phyloP scores from a whole-genome alignment of 2,797 vertebrate genomes.

The Bradypodion ventrale region DNA sequence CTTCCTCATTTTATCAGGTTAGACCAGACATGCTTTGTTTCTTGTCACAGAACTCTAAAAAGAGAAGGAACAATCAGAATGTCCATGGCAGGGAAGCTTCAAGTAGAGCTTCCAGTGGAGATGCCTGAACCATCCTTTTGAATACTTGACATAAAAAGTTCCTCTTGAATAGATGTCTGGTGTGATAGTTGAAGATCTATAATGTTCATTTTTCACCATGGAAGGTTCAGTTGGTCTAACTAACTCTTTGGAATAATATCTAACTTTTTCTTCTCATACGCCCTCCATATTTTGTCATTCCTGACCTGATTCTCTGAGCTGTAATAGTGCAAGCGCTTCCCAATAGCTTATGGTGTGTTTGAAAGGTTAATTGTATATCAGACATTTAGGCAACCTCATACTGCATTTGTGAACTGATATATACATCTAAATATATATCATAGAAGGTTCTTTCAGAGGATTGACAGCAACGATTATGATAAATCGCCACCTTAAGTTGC shows the following conservation, averaged over 20 bases:
- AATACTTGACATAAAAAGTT: slow-evolving; percentile 4
- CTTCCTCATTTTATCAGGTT: not conserved
- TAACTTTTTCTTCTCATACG: not conserved
- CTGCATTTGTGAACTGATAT: not conserved
- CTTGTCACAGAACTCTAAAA: slow-evolving; percentile 13
- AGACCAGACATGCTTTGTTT: slow-evolving; percentile 3
- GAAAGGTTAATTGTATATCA: not conserved
- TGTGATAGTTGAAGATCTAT: not conserved
- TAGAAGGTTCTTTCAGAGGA: not conserved
- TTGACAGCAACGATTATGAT: not conserved
- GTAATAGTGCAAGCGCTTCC: not conserved
- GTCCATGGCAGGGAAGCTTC: not conserved
- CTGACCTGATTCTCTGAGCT: too few species aligned
- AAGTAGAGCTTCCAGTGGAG: not conserved
- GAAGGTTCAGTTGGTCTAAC: not conserved
- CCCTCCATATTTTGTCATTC: too few species aligned
- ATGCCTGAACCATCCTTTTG: not conserved
- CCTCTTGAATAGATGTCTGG: not conserved
- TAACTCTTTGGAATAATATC: fast-evolving
- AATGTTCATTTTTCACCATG: not conserved
- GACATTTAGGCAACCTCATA: not conserved
- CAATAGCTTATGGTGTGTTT: not conserved
- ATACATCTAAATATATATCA: too few species aligned
- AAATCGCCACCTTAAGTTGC: too few species aligned
- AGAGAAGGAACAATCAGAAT: not conserved